Base-by-base conservation (phyloP, 2,113 vertebrate genomes). In the Trichomycterus rosablanca region DNA sequence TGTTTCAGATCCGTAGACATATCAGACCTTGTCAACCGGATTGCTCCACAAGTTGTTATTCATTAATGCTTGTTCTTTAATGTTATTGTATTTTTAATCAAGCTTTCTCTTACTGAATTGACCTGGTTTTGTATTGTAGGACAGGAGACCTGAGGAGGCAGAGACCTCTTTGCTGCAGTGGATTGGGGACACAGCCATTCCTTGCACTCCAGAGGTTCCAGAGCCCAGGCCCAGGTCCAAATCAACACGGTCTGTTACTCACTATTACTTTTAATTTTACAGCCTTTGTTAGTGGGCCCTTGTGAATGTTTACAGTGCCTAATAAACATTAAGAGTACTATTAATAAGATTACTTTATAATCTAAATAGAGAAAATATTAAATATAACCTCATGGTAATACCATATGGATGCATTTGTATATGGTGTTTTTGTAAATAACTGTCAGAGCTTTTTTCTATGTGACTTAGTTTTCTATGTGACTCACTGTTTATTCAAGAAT, bases 141-240 rank as follows among this genome's bases (percentile, higher is more conserved):
- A 83, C 63, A 88, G 90, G 66, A 86, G 88, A 66, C 82, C 89
- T 12, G 37, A 67, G 50, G 84, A 77, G 9, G 49, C 70, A 0
- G 90, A 92, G 70, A 83, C 80, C 1, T 85, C 86, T 2, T 76
- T 96, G 73, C 79, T 93, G 62, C 89, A 91, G 35, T 98, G 95
- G 95, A 95, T 98, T 73, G 94, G 92, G 32, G 91, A 89, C 60
- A 86, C 87, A 66, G 93, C 89, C 52, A 90, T 98, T 73, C 92
- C 94, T 30, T 96, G 90, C 67, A 97, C 94, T 10, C 95, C 94
- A 2, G 80, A 80, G 8, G 60, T 84, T n/a, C 81, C 51, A 1
- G 81, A 73, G 39, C 55, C 80, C 11, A 91, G 80, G 77, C 63
- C 71, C 39, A 94, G 84, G 79, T 76, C 76, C 42, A 89, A 76